Conservation (phyloP, 2,888 invertebrate species). For the Callosobruchus maculatus region DNA sequence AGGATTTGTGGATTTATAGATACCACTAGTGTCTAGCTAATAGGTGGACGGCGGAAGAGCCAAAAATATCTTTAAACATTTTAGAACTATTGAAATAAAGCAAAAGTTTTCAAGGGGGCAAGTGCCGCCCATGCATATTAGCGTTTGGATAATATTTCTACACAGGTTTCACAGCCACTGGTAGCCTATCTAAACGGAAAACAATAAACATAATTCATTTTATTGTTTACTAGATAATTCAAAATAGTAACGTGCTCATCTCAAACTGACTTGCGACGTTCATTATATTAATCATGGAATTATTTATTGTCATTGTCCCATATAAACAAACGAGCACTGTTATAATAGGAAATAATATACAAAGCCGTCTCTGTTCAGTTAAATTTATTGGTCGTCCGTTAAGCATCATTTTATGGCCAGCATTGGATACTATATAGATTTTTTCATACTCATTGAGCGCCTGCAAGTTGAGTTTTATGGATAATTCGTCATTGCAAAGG, state of each 20-base stretch:
- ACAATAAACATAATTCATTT: background rate
- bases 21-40: too few relatives aligned
- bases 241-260: background rate
- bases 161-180: background rate
- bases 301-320: background rate
- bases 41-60: too few relatives aligned
- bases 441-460: background rate
- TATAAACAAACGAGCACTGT: background rate
- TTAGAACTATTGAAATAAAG: too few relatives aligned
- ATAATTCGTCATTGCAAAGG: background rate
- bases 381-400: background rate
- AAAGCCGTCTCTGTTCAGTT: background rate
- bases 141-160: too few relatives aligned
- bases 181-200: background rate
- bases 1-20: too few relatives aligned
- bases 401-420: background rate
- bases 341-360: background rate
- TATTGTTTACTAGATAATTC: background rate
- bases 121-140: too few relatives aligned
- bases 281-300: background rate
- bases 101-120: too few relatives aligned
- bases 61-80: too few relatives aligned
- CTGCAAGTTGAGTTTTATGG: background rate
- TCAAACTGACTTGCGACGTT: background rate
- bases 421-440: background rate